Evolutionary conservation across 2,113 vertebrate species (phyloP).

Genomic region (Asarcornis scutulata): DNA sequence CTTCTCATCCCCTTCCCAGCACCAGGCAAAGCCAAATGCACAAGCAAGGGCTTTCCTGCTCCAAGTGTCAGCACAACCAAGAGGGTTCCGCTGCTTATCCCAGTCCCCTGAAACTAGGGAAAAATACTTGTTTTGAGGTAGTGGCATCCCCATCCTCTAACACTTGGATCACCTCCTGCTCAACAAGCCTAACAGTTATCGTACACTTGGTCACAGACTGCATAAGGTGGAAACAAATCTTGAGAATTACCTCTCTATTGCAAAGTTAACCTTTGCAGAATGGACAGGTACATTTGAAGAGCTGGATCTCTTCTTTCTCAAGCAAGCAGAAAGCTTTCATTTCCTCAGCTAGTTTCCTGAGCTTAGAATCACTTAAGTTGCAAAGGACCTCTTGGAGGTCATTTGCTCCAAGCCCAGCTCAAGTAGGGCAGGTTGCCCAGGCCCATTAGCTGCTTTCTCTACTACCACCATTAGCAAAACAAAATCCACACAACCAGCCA

Average conservation of each 20-base stretch:
- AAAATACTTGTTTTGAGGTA: not conserved
- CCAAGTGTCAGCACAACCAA: not conserved
- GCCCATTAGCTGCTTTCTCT: no score
- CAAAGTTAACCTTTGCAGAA: not conserved
- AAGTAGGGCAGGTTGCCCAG: not conserved
- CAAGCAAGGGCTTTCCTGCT: not conserved
- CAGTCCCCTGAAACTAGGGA: not conserved
- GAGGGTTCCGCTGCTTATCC: not conserved
- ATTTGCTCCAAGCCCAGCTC: not conserved
- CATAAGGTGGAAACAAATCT: not conserved
- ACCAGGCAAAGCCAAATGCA: fast-evolving
- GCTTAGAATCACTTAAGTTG: not conserved
- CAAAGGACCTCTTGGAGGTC: not conserved
- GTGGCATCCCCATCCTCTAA: not conserved
- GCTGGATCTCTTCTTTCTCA: not conserved
- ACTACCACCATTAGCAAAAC: no score
- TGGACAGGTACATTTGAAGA: not conserved
- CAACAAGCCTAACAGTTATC: not conserved
- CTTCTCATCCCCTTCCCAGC: not conserved
- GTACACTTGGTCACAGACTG: no score
- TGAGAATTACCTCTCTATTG: not conserved
- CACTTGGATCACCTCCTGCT: not conserved
- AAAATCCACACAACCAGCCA: no score
- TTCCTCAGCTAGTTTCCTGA: not conserved
- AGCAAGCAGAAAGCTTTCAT: not conserved